Conservation (phyloP, 2,888 invertebrate genomes). For the Syritta pipiens region DNA sequence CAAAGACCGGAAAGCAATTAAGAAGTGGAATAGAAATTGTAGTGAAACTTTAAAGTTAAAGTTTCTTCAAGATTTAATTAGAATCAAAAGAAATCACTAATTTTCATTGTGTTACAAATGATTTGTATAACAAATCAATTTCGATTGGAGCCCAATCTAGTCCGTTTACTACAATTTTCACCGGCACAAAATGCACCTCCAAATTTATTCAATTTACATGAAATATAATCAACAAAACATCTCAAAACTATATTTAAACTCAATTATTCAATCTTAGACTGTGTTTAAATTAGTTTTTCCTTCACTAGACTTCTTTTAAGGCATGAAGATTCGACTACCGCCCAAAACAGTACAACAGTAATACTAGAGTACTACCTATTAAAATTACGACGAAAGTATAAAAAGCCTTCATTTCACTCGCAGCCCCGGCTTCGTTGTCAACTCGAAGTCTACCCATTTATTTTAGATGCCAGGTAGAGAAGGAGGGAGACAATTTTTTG, state of each 20-base stretch:
- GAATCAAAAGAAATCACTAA: too few species aligned
- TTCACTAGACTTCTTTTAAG: too few species aligned
- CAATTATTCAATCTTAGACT: too few species aligned
- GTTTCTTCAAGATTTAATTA: too few species aligned
- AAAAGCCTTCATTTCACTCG: slow-evolving; percentile 72
- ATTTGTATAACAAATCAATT: too few species aligned
- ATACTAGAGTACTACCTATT: slow-evolving; percentile 69
- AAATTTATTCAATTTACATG: background rate
- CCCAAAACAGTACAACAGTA: slow-evolving; percentile 32
- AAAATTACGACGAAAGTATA: slow-evolving; percentile 75
- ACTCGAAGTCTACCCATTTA: slow-evolving; percentile 68
- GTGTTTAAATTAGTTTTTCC: too few species aligned
- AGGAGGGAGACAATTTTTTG: slow-evolving; percentile 30
- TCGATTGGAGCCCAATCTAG: slow-evolving; percentile 10
- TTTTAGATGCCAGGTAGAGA: slow-evolving; percentile 30
- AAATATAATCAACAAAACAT: too few species aligned
- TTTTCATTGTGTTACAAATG: too few species aligned
- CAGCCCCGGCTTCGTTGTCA: slow-evolving; percentile 73
- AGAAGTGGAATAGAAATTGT: too few species aligned
- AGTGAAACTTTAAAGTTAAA: too few species aligned
- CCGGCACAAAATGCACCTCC: background rate
- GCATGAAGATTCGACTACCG: background rate
- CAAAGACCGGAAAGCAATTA: too few species aligned
- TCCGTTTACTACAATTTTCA: slow-evolving; percentile 43
- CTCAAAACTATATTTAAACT: too few species aligned